These are phyloP conservation scores for Beaufortia kweichowensis DNA, from an alignment of 2,113 vertebrate genomes.

Conservation along the genomic window DNA sequence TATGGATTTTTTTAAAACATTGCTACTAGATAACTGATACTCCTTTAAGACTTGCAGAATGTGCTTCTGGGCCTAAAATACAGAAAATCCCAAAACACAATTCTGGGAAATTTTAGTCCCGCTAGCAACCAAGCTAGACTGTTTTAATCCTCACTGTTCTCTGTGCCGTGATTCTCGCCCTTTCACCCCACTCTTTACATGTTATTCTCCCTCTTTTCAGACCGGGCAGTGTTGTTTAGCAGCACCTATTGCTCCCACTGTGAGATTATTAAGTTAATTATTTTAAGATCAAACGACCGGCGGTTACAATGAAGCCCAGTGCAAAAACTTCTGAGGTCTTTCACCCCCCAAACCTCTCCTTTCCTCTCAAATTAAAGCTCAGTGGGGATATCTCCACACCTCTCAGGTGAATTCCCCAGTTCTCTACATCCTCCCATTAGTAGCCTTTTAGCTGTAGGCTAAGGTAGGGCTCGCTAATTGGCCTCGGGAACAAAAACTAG, in stretches of 20 bases:
- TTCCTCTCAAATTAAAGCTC: slow-evolving; percentile 92
- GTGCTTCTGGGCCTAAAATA: background rate
- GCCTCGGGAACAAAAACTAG: slow-evolving; percentile 98
- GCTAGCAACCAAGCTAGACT: slow-evolving; percentile 62
- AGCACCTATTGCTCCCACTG: slow-evolving; percentile 95
- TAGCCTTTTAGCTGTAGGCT: slow-evolving; percentile 96
- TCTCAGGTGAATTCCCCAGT: slow-evolving; percentile 85
- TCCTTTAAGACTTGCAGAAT: background rate
- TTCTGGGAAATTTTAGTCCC: slow-evolving; percentile 59
- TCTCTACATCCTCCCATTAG: slow-evolving; percentile 74
- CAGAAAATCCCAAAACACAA: slow-evolving; percentile 53
- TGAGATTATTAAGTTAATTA: slow-evolving; percentile 99
- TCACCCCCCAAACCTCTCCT: slow-evolving; percentile 63
- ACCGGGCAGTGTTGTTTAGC: slow-evolving; percentile 96
- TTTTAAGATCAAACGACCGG: slow-evolving; percentile 99
- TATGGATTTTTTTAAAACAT: too few species aligned
- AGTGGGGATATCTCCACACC: slow-evolving; percentile 88
- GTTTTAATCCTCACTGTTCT: slow-evolving; percentile 61
- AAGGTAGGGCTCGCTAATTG: slow-evolving; percentile 98
- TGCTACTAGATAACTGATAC: background rate
- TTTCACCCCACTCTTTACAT: slow-evolving; percentile 66
- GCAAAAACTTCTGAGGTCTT: slow-evolving; percentile 93
- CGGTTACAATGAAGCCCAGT: slow-evolving; percentile 96
- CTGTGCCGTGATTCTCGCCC: slow-evolving; percentile 45
- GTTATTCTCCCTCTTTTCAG: slow-evolving; percentile 77